Evolutionary conservation across 2,888 invertebrate species (phyloP).

Genomic region (Orgyia antiqua): DNA sequence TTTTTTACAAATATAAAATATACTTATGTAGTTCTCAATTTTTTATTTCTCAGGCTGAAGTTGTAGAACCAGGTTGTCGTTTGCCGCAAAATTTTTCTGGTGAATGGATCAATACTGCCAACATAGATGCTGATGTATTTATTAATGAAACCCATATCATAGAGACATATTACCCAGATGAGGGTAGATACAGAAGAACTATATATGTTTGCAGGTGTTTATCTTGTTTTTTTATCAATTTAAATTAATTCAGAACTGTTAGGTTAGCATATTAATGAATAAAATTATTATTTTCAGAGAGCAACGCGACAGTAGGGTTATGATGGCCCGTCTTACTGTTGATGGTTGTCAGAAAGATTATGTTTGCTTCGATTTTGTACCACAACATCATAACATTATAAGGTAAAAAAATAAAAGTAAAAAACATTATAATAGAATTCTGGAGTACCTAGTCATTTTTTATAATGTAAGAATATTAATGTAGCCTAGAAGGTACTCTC

Average conservation of each 20-base stretch:
- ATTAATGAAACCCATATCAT: conserved; percentile 98
- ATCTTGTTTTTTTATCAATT: too few species aligned
- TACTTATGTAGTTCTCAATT: background rate
- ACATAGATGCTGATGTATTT: conserved; percentile 94
- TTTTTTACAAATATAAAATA: too few species aligned
- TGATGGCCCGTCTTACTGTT: conserved; percentile 97
- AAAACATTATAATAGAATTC: too few species aligned
- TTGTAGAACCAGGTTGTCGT: conserved; percentile 93
- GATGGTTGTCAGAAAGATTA: conserved; percentile 99
- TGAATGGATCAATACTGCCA: conserved; percentile 98
- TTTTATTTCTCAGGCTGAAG: conserved; percentile 81
- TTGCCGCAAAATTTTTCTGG: conserved; percentile 96
- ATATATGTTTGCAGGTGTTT: conserved; percentile 91
- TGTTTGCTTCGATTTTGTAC: conserved; percentile 97
- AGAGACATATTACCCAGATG: conserved; percentile 96
- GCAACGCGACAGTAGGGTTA: conserved; percentile 91
- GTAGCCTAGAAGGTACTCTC: too few species aligned
- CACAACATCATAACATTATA: conserved; percentile 96
- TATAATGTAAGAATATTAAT: too few species aligned
- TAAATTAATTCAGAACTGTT: too few species aligned
- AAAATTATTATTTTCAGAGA: conserved; percentile 75
- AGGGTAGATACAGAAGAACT: conserved; percentile 90
- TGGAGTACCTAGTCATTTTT: background rate
- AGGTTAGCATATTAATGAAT: too few species aligned
- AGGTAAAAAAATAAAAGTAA: conserved; percentile 53